Percentiles rank a stretch among this genome's conserved stretches.
phyloP scores from a whole-genome alignment of 2,888 invertebrate species.

The Ptycholaimellus sp. region DNA sequence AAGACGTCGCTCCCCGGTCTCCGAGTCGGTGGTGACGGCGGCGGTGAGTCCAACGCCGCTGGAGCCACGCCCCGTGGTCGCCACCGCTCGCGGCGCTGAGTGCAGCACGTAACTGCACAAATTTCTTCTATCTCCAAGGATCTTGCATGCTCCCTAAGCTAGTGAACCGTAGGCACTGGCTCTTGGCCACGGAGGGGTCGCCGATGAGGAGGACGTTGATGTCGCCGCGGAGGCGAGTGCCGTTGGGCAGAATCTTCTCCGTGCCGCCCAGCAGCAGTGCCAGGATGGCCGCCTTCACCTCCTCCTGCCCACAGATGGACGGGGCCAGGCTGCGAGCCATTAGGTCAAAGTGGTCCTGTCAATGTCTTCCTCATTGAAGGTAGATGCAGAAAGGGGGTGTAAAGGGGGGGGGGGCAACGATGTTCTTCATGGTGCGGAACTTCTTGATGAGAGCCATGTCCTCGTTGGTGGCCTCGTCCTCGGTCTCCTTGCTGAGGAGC shows the following conservation, averaged over 20 bases:
- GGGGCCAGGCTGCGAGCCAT: slow-evolving; percentile 78
- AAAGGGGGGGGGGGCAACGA: neutral
- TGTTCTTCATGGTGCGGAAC: neutral
- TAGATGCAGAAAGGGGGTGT: neutral
- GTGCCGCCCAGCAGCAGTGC: slow-evolving; percentile 78
- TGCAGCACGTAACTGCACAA: slow-evolving; percentile 53
- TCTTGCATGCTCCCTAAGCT: neutral
- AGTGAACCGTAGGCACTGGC: slow-evolving; percentile 41
- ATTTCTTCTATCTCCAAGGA: neutral
- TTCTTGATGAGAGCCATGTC: no score
- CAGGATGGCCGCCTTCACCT: slow-evolving; percentile 79
- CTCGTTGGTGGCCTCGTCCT: slow-evolving; percentile 70
- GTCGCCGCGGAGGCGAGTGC: slow-evolving; percentile 62
- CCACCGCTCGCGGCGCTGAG: slow-evolving; percentile 79
- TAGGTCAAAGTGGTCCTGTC: slow-evolving; percentile 42
- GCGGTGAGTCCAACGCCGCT: slow-evolving; percentile 96
- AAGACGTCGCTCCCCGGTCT: slow-evolving; percentile 38
- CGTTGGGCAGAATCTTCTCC: slow-evolving; percentile 61
- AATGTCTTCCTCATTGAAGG: neutral
- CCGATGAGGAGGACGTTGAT: slow-evolving; percentile 82
- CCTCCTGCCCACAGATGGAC: slow-evolving; percentile 87
- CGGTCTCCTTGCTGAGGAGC: slow-evolving; percentile 62
- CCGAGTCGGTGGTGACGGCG: slow-evolving; percentile 82
- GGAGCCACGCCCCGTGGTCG: slow-evolving; percentile 89
- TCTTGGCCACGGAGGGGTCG: slow-evolving; percentile 96